Evolutionary conservation across 2,888 invertebrate genomes (phyloP), one percentile per base, ranked within the genome.

Genomic region (Dryobotodes eremita): DNA sequence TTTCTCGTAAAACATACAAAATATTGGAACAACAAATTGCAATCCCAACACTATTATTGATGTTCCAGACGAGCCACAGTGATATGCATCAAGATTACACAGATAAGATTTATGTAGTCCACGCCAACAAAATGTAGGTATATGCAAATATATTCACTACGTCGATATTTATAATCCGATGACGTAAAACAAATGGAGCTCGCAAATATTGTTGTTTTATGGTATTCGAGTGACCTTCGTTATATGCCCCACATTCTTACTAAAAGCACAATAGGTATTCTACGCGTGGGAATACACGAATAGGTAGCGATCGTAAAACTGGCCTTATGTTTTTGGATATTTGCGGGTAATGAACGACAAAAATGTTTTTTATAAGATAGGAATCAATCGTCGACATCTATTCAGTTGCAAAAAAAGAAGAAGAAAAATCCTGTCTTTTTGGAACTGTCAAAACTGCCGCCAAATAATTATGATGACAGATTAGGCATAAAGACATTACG

Each of bases 161-260:
- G 42, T 71, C 70, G 77, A 71, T 86, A 79, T 78, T 80, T 82
- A 77, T 77, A 84, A 81, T 75, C 75, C n/a, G 68, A 62, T 88
- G 88, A 88, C 87, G 88, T 73, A 83, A 65, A 73, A 66, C 64
- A 85, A 86, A 77, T 73, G 57, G 68, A 42, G 57, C 72, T 80
- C 53, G 75, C 62, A 59, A 70, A 79, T 82, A 31, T 59, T 84
- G 61, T 74, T 82, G 78, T 82, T 84, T 71, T 73, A 79, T 75
- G 65, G 76, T 65, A 73, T 61, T 53, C 65, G 15, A 23, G 46
- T 76, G 50, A 73, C 79, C 83, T 87, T 83, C 68, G 20, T 68
- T 53, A 46, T 64, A 8, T 80, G 65, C 8, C 64, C 80, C 36
- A 80, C 13, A 76, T 82, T 78, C 61, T 78, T 71, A 62, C 17